Conservation (phyloP, 2,113 vertebrate genomes). For the Montifringilla adamsi region DNA sequence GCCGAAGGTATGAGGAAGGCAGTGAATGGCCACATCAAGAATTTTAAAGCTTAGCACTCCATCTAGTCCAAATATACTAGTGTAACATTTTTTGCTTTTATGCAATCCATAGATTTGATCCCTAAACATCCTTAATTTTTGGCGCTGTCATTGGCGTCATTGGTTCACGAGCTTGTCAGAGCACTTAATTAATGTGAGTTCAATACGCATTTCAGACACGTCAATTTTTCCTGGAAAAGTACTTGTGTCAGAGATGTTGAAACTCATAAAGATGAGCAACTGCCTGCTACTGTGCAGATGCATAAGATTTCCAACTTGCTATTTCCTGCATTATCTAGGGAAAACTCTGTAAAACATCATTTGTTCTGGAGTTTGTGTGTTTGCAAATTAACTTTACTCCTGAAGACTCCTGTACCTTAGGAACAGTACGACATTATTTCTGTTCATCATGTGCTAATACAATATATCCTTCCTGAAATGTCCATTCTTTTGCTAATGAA, state of each 20-base stretch:
- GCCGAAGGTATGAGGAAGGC: not conserved
- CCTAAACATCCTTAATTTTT: not conserved
- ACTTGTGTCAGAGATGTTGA: not conserved
- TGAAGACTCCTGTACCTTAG: not conserved
- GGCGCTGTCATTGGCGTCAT: not conserved
- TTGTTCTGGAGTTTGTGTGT: not conserved
- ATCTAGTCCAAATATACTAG: not conserved
- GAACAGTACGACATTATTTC: not conserved
- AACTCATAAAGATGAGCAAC: not conserved
- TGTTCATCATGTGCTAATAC: not conserved
- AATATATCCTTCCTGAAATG: not conserved
- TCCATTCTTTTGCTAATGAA: not conserved
- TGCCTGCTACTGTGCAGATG: not conserved
- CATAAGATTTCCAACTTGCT: rapidly evolving
- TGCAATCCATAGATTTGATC: not conserved
- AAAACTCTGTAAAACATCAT: not conserved
- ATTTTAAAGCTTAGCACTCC: not conserved
- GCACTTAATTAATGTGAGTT: not conserved
- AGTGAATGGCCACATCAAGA: not conserved
- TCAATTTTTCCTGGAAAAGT: not conserved
- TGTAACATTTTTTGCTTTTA: not conserved
- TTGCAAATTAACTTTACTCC: not conserved
- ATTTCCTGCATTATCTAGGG: not conserved
- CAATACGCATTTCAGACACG: not conserved
- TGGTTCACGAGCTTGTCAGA: not conserved